Conservation (phyloP, 30 jellyfish, hydroid and myxozoan genomes). For the Aurelia aurita region DNA sequence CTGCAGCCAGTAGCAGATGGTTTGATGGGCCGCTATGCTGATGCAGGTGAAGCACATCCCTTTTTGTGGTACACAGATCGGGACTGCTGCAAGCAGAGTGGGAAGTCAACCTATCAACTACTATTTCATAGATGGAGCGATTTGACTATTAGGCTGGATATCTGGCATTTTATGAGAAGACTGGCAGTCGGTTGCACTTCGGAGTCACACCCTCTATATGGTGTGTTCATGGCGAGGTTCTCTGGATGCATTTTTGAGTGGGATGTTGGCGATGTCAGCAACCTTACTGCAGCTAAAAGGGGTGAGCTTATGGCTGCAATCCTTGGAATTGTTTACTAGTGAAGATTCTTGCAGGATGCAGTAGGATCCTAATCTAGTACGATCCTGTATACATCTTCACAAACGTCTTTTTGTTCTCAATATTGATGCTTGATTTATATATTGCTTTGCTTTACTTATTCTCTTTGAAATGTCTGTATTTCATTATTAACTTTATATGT, state of each 20-base stretch:
- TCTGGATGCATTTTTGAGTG: slow-evolving; percentile 50
- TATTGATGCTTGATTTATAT: too few species aligned
- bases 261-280: slow-evolving; percentile 38
- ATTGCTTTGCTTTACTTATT: too few species aligned
- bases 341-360: too few species aligned
- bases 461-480: too few species aligned
- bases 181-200: slow-evolving; percentile 41
- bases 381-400: too few species aligned
- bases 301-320: slow-evolving; percentile 44
- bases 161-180: slow-evolving; percentile 56
- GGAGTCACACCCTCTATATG: slow-evolving; percentile 52
- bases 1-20: slow-evolving; percentile 63
- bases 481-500: too few species aligned
- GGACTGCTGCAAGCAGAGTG: slow-evolving; percentile 63
- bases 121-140: slow-evolving; percentile 9
- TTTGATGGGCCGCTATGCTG: slow-evolving; percentile 36
- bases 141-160: slow-evolving; percentile 31
- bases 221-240: slow-evolving; percentile 41
- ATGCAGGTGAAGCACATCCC: slow-evolving; percentile 43
- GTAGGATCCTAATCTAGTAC: too few species aligned
- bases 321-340: slow-evolving; percentile 7
- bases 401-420: too few species aligned
- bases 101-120: slow-evolving; percentile 9
- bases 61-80: slow-evolving; percentile 54
- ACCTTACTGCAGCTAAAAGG: slow-evolving; percentile 37